These are phyloP conservation scores for Fopius arisanus DNA, from an alignment of 1,140 invertebrate genomes.

Conservation along the genomic window DNA sequence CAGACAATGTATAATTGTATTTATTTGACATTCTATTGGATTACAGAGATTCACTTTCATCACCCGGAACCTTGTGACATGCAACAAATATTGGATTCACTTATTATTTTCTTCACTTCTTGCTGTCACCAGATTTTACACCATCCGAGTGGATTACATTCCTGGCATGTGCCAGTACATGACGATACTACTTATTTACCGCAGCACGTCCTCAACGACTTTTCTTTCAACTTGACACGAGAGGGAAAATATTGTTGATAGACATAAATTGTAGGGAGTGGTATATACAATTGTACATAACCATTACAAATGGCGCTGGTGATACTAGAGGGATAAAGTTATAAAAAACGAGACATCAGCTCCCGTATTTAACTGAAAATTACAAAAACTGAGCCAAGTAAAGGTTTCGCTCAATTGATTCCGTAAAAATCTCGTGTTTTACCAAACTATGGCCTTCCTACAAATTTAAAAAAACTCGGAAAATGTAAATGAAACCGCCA, in stretches of 20 bases:
- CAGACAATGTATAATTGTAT: too few species aligned
- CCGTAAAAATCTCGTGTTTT: too few species aligned
- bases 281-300: neutral
- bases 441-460: too few species aligned
- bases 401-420: too few species aligned
- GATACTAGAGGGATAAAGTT: too few species aligned
- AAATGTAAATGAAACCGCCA: too few species aligned
- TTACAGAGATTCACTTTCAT: constrained; percentile 50
- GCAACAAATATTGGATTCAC: constrained; percentile 62
- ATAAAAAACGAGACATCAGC: too few species aligned
- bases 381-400: too few species aligned
- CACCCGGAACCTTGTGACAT: constrained; percentile 52
- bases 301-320: too few species aligned
- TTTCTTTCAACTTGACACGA: neutral
- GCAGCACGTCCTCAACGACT: neutral
- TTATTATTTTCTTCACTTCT: constrained; percentile 60
- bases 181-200: neutral
- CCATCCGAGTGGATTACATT: constrained; percentile 33
- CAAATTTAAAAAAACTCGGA: too few species aligned
- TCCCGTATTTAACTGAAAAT: too few species aligned
- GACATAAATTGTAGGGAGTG: neutral
- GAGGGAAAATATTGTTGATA: neutral
- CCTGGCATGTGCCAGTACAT: constrained; percentile 28
- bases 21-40: too few species aligned
- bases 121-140: constrained; percentile 31